Conservation (phyloP, 2,888 invertebrate species). For the Calephelis perditalis region DNA sequence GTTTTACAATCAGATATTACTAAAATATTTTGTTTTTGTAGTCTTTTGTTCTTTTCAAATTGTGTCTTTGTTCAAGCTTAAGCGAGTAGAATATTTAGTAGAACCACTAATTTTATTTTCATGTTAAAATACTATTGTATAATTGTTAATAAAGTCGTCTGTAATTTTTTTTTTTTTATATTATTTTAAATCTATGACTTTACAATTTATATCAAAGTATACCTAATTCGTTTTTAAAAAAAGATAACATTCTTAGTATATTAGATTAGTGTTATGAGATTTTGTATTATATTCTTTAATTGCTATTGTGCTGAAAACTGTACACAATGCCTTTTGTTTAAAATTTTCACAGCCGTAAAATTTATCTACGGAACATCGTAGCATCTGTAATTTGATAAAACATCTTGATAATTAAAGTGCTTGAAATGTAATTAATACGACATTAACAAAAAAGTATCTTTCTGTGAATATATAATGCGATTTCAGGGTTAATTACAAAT, state of each 20-base stretch:
- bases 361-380: not conserved
- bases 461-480: not conserved
- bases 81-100: too few relatives aligned
- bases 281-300: constrained; percentile 8
- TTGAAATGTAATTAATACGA: constrained; percentile 7
- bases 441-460: not conserved
- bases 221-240: too few relatives aligned
- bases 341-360: constrained; percentile 10
- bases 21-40: not conserved
- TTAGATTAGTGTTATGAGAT: constrained; percentile 7
- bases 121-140: too few relatives aligned
- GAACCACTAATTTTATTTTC: too few relatives aligned
- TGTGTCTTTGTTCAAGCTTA: not conserved
- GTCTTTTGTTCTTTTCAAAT: constrained; percentile 9
- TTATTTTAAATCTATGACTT: too few relatives aligned
- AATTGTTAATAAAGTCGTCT: too few relatives aligned
- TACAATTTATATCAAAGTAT: too few relatives aligned
- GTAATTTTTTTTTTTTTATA: too few relatives aligned
- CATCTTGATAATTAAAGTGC: constrained; percentile 7
- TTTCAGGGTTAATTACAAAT: not conserved
- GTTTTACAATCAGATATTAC: constrained; percentile 5
- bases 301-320: constrained; percentile 1
- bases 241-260: not conserved
- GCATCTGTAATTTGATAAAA: constrained; percentile 3
- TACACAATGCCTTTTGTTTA: constrained; percentile 9